These are phyloP conservation scores for Muntiacus muntjak DNA, from an alignment of 2,113 vertebrate species.

Conservation along the genomic window DNA sequence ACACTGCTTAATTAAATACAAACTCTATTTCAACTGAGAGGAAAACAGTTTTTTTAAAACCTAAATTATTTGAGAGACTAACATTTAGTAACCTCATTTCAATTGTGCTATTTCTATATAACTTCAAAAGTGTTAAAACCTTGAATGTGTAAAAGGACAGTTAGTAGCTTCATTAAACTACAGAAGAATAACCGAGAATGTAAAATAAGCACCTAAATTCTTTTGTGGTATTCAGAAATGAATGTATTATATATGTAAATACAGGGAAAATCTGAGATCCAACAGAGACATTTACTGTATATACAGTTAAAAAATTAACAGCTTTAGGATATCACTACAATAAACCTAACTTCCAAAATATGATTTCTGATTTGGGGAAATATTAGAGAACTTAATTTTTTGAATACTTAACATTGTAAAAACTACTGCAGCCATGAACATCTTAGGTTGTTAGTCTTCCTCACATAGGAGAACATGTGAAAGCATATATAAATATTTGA, in stretches of 20 bases:
- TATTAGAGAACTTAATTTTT: background rate
- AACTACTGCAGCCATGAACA: background rate
- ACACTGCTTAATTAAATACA: background rate
- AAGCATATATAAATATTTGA: background rate
- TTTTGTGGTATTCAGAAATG: background rate
- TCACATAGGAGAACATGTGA: background rate
- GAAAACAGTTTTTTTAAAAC: constrained; percentile 5
- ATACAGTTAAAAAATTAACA: background rate
- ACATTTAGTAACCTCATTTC: background rate
- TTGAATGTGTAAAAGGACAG: background rate
- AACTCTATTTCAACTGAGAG: background rate
- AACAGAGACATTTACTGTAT: background rate
- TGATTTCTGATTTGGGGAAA: background rate
- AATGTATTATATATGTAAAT: background rate
- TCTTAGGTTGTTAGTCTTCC: background rate
- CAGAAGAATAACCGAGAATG: background rate
- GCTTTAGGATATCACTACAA: background rate
- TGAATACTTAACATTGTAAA: background rate
- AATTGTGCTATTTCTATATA: background rate
- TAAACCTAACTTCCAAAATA: constrained; percentile 25
- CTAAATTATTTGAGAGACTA: constrained; percentile 7
- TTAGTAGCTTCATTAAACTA: background rate
- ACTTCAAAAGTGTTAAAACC: background rate
- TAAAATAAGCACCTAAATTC: background rate
- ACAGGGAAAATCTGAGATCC: background rate